Evolutionary conservation across 1,140 invertebrate genomes (phyloP), one percentile per base, ranked within the genome.

Genomic region (Centruroides vittatus): DNA sequence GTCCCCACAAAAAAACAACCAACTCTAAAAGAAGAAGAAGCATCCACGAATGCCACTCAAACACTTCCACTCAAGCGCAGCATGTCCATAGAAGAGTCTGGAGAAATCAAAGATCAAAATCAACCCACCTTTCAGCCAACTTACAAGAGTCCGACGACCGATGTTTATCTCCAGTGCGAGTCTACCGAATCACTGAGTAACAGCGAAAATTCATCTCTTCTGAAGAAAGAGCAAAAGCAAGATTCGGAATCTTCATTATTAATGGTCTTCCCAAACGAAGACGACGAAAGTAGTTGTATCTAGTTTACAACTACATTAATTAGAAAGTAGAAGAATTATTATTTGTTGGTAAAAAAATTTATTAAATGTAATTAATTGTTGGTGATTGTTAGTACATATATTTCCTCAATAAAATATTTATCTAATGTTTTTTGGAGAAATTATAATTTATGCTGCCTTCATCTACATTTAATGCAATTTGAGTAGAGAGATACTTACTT

Each of bases 241-340:
- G 58, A 63, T 50, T 58, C 59, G 0, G 48, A 64, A 47, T 12
- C 59, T 10, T 58, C 62, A 0, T 50, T 63, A 8, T 49, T 64
- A 41, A 61, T 64, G 62, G 51, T 61, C 41, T 61, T 60, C n/a
- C 62, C 62, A 6, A 55, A 47, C 10, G 50, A 55, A 23, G 59
- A 64, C 35, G 52, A 52, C 10, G 62, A 56, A 13, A 60, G 55
- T 52, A 61, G 55, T 47, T 64, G 62, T 47, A 59, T 64, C 9
- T 64, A 58, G 52, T 51, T n/a, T 0, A 23, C 3, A 58, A 48
- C 12, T 56, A 6, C 23, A 23, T 2, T 23, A 23, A 23, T 23
- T 23, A 23, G 23, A 23, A 23, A 23, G 23, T 23, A 23, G 23
- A 23, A 23, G 23, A 23, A 23, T 23, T 23, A 23, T 23, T 23